Conservation (phyloP, 2,797 vertebrate genomes). For the Telmatherina bonti region DNA sequence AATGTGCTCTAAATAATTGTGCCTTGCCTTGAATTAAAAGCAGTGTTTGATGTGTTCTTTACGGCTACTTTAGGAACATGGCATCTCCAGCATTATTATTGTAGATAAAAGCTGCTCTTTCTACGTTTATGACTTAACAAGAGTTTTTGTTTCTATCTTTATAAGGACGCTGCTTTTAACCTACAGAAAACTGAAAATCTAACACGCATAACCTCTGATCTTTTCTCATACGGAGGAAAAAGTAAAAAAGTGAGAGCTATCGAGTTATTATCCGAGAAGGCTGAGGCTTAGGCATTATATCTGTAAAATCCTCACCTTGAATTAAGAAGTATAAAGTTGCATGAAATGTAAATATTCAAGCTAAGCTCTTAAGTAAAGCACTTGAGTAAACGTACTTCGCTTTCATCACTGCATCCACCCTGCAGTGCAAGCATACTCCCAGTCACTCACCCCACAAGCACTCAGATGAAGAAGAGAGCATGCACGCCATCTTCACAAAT, state of each 20-base stretch:
- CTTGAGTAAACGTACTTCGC: not conserved
- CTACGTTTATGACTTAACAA: no score
- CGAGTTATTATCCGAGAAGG: not conserved
- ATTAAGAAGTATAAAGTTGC: not conserved
- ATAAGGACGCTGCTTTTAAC: not conserved
- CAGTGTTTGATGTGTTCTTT: no score
- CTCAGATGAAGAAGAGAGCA: not conserved
- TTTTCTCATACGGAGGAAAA: not conserved
- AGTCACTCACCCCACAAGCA: slow-evolving; percentile 2
- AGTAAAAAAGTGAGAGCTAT: not conserved
- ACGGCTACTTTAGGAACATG: no score
- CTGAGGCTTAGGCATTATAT: not conserved
- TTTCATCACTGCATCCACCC: not conserved
- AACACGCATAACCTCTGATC: not conserved
- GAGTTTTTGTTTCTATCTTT: no score
- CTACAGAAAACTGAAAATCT: not conserved
- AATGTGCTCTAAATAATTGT: no score
- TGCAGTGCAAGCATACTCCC: not conserved
- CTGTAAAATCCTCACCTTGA: not conserved
- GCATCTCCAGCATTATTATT: no score
- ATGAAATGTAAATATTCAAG: not conserved
- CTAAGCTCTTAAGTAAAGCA: not conserved
- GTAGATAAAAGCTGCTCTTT: no score
- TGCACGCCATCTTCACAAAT: slow-evolving; percentile 3
- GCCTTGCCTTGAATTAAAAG: no score